Base-by-base conservation (phyloP, 2,797 vertebrate genomes). In the Clangula hyemalis region DNA sequence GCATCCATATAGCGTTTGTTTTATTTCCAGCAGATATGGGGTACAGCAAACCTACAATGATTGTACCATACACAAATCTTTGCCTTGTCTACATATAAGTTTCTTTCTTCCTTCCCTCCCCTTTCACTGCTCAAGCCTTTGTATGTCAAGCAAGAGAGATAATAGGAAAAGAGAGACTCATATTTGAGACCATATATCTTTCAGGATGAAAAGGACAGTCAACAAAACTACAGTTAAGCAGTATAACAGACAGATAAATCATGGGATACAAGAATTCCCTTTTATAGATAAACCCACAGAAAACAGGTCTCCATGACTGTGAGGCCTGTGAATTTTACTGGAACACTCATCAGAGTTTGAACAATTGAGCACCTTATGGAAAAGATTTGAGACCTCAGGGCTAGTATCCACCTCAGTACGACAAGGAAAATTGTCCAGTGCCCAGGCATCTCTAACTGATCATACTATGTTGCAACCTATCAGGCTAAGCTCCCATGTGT, bases 1-100 rank as follows among this genome's bases (percentile, higher is more conserved):
- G 13, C 61, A 85, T 82, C 36, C 8, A 93, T 75, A 54, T 60
- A 13, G 14, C 22, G 12, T 60, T 82, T 22, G 43, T 84, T 94
- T 94, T 86, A 54, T 79, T 91, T 95, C 74, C 60, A 76, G 73
- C 3, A 76, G 76, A 85, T 78, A 91, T 84, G 38, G 10, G 21
- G 16, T 53, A 88, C 57, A 68, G 72, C 79, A 87, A 88, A 43
- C 47, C 53, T 84, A 54, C 10, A 76, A 49, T 36, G 18, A 2
- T 81, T 76, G 53, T 71, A 34, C 60, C 57, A 51, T 21, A 79
- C 6, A 73, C 34, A 78, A 68, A 8, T 3, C 19, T 76, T 75
- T 28, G 45, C 32, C 21, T 84, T 74, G 51, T 76, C 68, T 36
- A 19, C 8, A 34, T 8, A 30, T 2, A 53, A 53, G 4, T 20